Base-by-base conservation (phyloP, 2,888 invertebrate species). In the Hypomecis punctinalis region DNA sequence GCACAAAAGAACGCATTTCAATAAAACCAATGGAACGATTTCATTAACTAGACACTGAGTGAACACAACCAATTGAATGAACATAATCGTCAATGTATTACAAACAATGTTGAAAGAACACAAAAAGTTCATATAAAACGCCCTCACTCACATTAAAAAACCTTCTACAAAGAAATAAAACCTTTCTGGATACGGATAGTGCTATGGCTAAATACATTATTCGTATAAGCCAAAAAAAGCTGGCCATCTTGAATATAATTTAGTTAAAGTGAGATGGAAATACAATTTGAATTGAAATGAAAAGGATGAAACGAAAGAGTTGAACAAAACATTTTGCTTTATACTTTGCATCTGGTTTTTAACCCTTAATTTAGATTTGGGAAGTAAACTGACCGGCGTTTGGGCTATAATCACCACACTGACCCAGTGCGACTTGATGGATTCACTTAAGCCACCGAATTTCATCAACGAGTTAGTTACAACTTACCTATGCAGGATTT, bases 231-330 rank as follows among this genome's bases (percentile, higher is more conserved):
- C 10, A 83, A 76, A 73, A 78, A 82, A 81, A 82, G 86, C 87
- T 88, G 85, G 86, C 85, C 86, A 88, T 90, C 88, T 88, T 86
- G 82, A 86, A 86, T 88, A 76, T 85, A 80, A 83, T 86, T 83
- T 82, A 81, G 76, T 68, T 73, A 70, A 75, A 85, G 71, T 54
- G 81, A 73, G 85, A 84, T 59, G 69, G 73, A 70, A 64, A 76
- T 74, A 83, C 53, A 61, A 64, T 77, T 75, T 75, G 61, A 77
- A 43, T 63, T 67, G 6, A 74, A 11, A 63, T 70, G 69, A 82
- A 80, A 78, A 76, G 73, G 81, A 81, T 73, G 77, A 69, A 76
- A 69, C 63, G 49, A 65, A 69, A 62, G 68, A 76, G 75, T 74
- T 72, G 73, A 61, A 74, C 80, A 77, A 84, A 83, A 85, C 88